Evolutionary conservation across 2,888 invertebrate genomes (phyloP).

Genomic region (Tetanocera ferruginea): DNA sequence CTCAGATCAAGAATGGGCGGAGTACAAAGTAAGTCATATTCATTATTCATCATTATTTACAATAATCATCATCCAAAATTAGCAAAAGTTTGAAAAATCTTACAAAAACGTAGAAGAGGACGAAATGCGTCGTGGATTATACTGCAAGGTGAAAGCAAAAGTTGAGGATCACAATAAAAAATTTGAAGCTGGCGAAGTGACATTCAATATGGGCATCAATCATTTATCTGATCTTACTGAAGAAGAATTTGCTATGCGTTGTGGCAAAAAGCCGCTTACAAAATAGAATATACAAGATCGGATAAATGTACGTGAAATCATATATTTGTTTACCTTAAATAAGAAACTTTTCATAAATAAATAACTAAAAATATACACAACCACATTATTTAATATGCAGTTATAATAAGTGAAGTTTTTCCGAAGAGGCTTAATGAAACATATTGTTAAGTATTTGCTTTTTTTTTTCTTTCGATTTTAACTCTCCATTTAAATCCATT

Average conservation of each 20-base stretch:
- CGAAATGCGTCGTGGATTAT: conserved; percentile 56
- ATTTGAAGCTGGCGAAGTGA: conserved; percentile 60
- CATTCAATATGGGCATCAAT: conserved; percentile 64
- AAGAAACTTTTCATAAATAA: too few relatives aligned
- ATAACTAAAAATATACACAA: too few relatives aligned
- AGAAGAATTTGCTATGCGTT: conserved; percentile 56
- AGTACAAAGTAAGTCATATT: conserved; percentile 57
- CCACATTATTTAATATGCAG: too few relatives aligned
- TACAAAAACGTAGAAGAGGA: conserved; percentile 60
- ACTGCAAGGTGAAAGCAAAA: conserved; percentile 55
- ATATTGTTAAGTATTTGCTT: too few relatives aligned
- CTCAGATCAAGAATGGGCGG: conserved; percentile 61
- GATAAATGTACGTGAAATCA: too few relatives aligned
- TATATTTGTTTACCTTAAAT: too few relatives aligned
- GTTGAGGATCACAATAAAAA: conserved; percentile 64
- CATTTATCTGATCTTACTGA: conserved; percentile 60
- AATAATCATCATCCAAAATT: neutral
- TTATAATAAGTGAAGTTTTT: too few relatives aligned
- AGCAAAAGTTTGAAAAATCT: conserved; percentile 60
- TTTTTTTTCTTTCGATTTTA: too few relatives aligned
- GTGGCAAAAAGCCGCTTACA: conserved; percentile 47
- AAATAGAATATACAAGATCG: too few relatives aligned
- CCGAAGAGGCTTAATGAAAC: too few relatives aligned
- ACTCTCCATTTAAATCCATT: too few relatives aligned
- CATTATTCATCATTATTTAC: neutral